Conservation (phyloP, 2,888 invertebrate genomes). For the Spatulosminthurus flaviceps region DNA sequence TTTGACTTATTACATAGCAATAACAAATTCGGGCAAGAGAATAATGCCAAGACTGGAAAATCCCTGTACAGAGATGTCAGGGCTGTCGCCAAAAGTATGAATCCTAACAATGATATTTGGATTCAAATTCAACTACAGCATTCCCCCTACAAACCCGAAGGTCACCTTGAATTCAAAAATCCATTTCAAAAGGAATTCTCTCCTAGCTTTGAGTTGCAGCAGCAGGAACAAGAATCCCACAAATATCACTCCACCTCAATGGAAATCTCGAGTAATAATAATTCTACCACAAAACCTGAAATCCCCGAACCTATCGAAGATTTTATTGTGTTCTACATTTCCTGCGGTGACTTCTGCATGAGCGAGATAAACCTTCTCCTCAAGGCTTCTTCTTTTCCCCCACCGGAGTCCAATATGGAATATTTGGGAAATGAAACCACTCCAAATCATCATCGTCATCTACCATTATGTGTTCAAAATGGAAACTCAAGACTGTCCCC, state of each 20-base stretch:
- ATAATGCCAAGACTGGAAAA: background rate
- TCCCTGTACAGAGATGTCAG: background rate
- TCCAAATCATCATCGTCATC: background rate
- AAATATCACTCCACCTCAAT: background rate
- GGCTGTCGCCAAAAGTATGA: background rate
- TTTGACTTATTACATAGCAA: background rate
- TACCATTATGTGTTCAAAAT: background rate
- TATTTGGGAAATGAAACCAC: background rate
- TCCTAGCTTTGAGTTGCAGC: background rate
- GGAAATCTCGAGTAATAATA: background rate
- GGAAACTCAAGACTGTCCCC: constrained; percentile 21
- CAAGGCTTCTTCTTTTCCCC: too few species aligned
- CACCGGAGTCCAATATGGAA: background rate
- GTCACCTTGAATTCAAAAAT: background rate
- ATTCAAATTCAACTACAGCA: constrained; percentile 5
- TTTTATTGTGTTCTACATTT: background rate
- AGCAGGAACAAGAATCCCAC: background rate
- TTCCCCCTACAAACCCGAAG: background rate
- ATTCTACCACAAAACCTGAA: too few species aligned
- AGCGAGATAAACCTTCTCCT: background rate
- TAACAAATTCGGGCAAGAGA: background rate
- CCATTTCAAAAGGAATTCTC: background rate
- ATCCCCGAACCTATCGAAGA: background rate
- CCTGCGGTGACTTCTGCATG: constrained; percentile 20
- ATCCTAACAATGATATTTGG: constrained; percentile 19